Evolutionary conservation across 2,888 invertebrate species (phyloP).

Genomic region (Priocnemis perturbator): DNA sequence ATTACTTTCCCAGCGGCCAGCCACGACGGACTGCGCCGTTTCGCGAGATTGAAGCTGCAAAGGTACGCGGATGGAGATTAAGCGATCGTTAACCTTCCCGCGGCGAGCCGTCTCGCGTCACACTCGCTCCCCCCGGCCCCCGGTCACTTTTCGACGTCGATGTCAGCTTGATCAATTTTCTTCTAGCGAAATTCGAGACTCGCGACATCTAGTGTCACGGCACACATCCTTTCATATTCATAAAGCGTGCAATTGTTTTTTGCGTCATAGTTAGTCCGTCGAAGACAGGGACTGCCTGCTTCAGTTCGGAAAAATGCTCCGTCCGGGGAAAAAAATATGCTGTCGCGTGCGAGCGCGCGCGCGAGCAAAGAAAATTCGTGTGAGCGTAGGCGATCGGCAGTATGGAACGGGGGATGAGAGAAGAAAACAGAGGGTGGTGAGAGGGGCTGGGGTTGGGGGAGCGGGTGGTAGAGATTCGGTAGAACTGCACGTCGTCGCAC

Average conservation of each 20-base stretch:
- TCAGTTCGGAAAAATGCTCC: constrained; percentile 37
- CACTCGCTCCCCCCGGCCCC: too few relatives aligned
- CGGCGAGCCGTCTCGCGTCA: not conserved
- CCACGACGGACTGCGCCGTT: constrained; percentile 40
- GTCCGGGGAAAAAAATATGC: constrained; percentile 50
- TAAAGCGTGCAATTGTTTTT: constrained; percentile 37
- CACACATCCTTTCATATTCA: constrained; percentile 33
- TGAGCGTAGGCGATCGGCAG: too few relatives aligned
- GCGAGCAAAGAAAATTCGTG: too few relatives aligned
- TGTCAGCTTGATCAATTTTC: too few relatives aligned
- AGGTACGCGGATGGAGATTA: too few relatives aligned
- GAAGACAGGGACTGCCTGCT: not conserved
- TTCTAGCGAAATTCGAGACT: too few relatives aligned
- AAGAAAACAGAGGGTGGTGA: not conserved
- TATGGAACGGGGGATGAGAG: constrained; percentile 9
- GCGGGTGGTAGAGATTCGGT: constrained; percentile 25
- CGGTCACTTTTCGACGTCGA: too few relatives aligned
- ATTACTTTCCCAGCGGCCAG: constrained; percentile 51
- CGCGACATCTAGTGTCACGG: not conserved
- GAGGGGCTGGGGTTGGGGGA: not conserved
- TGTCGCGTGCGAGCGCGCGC: constrained; percentile 6
- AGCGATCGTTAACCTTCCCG: too few relatives aligned
- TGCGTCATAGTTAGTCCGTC: constrained; percentile 14
- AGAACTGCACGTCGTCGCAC: constrained; percentile 57
- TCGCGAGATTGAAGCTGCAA: constrained; percentile 18